Evolutionary conservation across 2,797 vertebrate species (phyloP), one percentile per base, ranked within the genome.

Genomic region (Spinibarbus caldwelli): DNA sequence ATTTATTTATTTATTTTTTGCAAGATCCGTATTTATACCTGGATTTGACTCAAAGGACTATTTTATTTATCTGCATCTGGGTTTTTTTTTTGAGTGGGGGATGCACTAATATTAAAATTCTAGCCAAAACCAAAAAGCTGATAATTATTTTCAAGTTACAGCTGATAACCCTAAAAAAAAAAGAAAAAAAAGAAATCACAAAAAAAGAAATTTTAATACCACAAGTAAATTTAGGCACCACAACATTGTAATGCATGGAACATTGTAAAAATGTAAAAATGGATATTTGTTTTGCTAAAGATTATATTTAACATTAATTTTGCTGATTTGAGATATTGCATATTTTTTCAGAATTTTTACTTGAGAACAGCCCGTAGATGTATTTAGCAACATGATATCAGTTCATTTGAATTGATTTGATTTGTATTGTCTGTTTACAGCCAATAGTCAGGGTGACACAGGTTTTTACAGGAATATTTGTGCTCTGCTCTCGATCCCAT

Each of bases 401-500:
- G 54, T 41, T 45, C 2, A 47, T 36, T 67, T 80, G 1, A 49
- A 49, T n/a, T 70, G 0, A 70, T 70, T 70, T 26, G 17, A 81
- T 70, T 38, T 59, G 10, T 59, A 0, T 71, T 45, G 4, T 67
- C 49, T 88, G 82, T 84, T 64, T 64, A 0, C 84, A 99, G 98
- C 95, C 86, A 95, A 91, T 92, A 92, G 86, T 85, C 90, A 90
- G 41, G 87, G 93, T 73, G 94, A 94, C 54, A 94, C 95, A 59
- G 88, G 91, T 36, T 92, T 97, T 83, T 94, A 96, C 88, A 91
- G 88, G 87, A 93, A 91, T 19, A 89, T 97, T 78, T 98, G 97
- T 91, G 95, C 93, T 54, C 89, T 99, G 89, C 91, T 99, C 1
- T 98, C 97, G 73, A 92, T 99, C 86, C 97, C 98, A 3, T 99